Evolutionary conservation across 2,888 invertebrate species (phyloP).

Genomic region (Griposia aprilina): DNA sequence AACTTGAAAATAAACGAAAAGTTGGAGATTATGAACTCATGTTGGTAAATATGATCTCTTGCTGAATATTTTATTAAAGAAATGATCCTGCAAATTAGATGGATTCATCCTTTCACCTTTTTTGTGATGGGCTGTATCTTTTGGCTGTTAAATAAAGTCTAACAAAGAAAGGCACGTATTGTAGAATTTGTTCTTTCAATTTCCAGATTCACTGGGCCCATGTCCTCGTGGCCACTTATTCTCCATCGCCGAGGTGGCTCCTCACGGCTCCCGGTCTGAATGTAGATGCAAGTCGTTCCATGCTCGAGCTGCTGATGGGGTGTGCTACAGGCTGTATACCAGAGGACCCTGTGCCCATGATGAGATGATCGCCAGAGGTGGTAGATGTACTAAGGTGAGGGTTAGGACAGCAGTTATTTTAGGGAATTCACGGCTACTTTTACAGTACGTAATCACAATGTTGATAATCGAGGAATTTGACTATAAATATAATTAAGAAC

Average conservation of each 20-base stretch:
- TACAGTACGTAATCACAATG: too few species aligned
- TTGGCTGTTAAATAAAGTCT: not conserved
- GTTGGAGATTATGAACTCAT: not conserved
- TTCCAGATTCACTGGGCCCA: conserved; percentile 93
- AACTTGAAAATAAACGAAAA: not conserved
- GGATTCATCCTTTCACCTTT: not conserved
- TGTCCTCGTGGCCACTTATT: conserved; percentile 94
- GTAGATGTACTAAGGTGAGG: conserved; percentile 90
- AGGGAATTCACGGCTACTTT: too few species aligned
- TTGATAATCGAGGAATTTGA: too few species aligned
- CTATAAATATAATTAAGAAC: too few species aligned
- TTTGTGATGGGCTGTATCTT: not conserved
- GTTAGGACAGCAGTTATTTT: too few species aligned
- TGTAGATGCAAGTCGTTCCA: conserved; percentile 94
- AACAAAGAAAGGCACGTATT: not conserved
- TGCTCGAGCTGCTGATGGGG: conserved; percentile 88
- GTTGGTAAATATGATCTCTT: not conserved
- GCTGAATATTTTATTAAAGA: not conserved
- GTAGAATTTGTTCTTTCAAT: not conserved
- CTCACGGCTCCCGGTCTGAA: conserved; percentile 86
- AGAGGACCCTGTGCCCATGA: conserved; percentile 94
- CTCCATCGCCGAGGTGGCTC: conserved; percentile 86
- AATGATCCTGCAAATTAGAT: not conserved
- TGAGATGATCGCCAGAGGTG: conserved; percentile 93
- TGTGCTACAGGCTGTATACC: conserved; percentile 95